These are phyloP conservation scores for Bolborhynchus lineola DNA, from an alignment of 2,113 vertebrate species.

Conservation along the genomic window DNA sequence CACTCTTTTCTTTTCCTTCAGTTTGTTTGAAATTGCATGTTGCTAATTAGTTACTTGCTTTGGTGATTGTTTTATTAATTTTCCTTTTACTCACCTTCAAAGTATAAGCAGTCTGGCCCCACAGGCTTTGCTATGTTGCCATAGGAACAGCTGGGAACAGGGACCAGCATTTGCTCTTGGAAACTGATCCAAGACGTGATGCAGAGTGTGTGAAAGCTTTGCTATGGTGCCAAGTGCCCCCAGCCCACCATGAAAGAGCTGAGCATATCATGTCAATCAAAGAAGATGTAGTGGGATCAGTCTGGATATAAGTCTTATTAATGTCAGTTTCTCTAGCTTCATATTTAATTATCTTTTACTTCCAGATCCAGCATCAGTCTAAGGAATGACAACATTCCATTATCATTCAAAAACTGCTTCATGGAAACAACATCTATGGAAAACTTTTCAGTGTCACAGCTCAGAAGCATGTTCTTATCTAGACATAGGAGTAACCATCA, in stretches of 20 bases:
- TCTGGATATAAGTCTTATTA: neutral
- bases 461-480: neutral
- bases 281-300: neutral
- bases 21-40: neutral
- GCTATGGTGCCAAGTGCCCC: accelerated
- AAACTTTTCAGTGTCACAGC: neutral
- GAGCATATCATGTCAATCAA: neutral
- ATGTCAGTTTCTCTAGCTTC: neutral
- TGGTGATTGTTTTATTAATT: neutral
- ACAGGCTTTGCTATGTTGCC: neutral
- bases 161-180: neutral
- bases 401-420: neutral
- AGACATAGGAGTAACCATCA: neutral
- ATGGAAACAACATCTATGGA: neutral
- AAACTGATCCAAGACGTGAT: neutral
- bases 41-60: slow-evolving; percentile 2
- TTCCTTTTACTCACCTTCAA: slow-evolving; percentile 44
- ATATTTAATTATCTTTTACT: neutral
- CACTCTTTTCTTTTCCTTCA: slow-evolving; percentile 14
- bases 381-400: neutral
- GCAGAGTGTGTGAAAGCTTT: neutral
- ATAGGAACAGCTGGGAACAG: neutral
- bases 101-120: neutral
- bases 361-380: neutral
- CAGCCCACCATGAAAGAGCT: neutral